A percentile compares a stretch with the other conserved stretches of the same genome.
These are phyloP conservation scores for Hippocampus mohnikei DNA, from an alignment of 2,113 vertebrate genomes.

Conservation along the genomic window DNA sequence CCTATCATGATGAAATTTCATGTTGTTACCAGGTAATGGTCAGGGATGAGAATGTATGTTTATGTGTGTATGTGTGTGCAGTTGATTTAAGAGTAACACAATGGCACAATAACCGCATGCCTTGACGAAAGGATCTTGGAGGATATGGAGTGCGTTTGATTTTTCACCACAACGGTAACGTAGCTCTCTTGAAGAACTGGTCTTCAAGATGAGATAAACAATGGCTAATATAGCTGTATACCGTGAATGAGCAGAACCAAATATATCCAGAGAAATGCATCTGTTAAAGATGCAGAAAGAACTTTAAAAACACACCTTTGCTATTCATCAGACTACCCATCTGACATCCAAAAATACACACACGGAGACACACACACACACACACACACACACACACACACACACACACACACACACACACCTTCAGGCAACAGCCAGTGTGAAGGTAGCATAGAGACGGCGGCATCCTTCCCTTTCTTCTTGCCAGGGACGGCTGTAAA, in stretches of 20 bases:
- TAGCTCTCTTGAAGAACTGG: not conserved
- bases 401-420: slow-evolving; percentile 46
- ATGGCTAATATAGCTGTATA: not conserved
- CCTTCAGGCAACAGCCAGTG: slow-evolving; percentile 65
- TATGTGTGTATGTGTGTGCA: not conserved
- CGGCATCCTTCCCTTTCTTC: slow-evolving; percentile 62
- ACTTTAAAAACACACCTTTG: slow-evolving; percentile 7
- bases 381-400: slow-evolving; percentile 42
- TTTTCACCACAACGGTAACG: not conserved
- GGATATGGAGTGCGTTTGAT: not conserved
- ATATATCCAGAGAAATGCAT: not conserved
- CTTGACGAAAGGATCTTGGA: slow-evolving; percentile 28
- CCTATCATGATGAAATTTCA: slow-evolving; percentile 63
- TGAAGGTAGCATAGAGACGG: slow-evolving; percentile 66
- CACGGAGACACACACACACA: slow-evolving; percentile 37
- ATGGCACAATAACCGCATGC: slow-evolving; percentile 27
- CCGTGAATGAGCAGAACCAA: not conserved
- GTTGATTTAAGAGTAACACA: slow-evolving; percentile 38
- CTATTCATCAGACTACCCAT: slow-evolving; percentile 10
- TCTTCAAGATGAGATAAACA: not conserved
- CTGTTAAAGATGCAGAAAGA: not conserved
- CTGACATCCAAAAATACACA: slow-evolving; percentile 23
- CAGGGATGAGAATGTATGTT: slow-evolving; percentile 7
- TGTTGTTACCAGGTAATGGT: slow-evolving; percentile 44
- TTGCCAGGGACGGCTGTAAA: slow-evolving; percentile 77